These are phyloP conservation scores for Enteromius fasciolatus DNA, from an alignment of 2,797 vertebrate species.

Conservation along the genomic window DNA sequence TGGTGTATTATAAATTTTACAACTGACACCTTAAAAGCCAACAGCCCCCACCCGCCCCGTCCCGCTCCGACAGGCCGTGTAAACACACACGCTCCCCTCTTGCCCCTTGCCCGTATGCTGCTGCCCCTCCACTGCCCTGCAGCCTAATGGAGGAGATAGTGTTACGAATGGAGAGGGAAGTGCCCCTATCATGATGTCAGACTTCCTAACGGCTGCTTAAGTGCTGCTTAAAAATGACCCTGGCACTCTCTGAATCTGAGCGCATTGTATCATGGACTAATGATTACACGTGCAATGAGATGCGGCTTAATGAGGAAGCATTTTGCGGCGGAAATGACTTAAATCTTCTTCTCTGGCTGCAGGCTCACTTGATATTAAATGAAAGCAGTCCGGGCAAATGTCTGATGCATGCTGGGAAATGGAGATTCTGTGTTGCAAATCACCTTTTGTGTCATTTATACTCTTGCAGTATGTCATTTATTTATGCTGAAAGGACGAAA, in stretches of 20 bases:
- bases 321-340: constrained; percentile 45
- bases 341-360: constrained; percentile 14
- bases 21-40: constrained; percentile 57
- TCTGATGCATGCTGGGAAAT: constrained; percentile 35
- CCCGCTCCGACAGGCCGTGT: constrained; percentile 28
- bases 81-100: constrained; percentile 34
- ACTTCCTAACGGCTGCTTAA: constrained; percentile 55
- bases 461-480: background rate
- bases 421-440: constrained; percentile 12
- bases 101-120: constrained; percentile 30
- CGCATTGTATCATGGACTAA: constrained; percentile 45
- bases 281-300: constrained; percentile 49
- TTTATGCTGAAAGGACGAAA: background rate
- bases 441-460: background rate
- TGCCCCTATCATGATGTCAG: constrained; percentile 58
- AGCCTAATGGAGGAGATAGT: constrained; percentile 52
- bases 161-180: constrained; percentile 53
- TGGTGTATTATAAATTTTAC: constrained; percentile 53
- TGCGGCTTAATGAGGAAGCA: constrained; percentile 47
- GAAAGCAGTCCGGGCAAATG: background rate
- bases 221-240: constrained; percentile 56
- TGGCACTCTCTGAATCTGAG: constrained; percentile 36
- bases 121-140: constrained; percentile 19
- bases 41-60: background rate
- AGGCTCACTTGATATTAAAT: constrained; percentile 12